Base-by-base conservation (phyloP, 2,797 vertebrate species). In the Bovichtus variegatus region DNA sequence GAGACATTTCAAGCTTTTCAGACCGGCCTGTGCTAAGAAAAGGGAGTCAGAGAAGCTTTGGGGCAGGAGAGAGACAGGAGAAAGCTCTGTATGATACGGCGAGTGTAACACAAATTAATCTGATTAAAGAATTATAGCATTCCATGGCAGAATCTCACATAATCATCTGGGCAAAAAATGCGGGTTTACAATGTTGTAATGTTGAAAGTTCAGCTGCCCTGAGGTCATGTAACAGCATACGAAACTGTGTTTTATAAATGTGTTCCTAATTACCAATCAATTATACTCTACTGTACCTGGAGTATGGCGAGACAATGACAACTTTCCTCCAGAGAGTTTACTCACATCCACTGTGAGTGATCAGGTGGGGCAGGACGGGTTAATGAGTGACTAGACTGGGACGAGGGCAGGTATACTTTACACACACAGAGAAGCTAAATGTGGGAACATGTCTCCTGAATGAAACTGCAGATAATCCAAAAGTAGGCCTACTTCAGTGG, bases 81-180 rank as follows among this genome's bases (percentile, higher is more conserved):
- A 86, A 71, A 74, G 71, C 77, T 38, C 73, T 2, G 68, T 82
- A 36, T 76, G 87, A 90, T 68, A 82, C 75, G 15, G 63, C 57
- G 19, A 85, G 85, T 84, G 84, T 80, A 91, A 85, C 74, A 47
- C 80, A 76, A 62, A 92, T 85, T 94, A 95, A 96, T 94, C 95
- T 77, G 94, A 95, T 96, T 96, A 96, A 86, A 91, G 92, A 92
- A 91, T 94, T 95, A 93, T 34, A 81, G 65, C 94, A 95, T 95
- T 95, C 94, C 93, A 50, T 15, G 55, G 78, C 77, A 38, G 74
- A 86, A 73, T 85, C 90, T 73, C 83, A 80, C 74, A 77, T 68
- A 87, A 82, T 90, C 82, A 84, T 87, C 74, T 65, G 1, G 87
- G 81, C 25, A 69, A 75, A 84, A 86, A 82, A 87, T 85, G 76